Conservation (phyloP, 2,888 invertebrate species). For the Apodemia hepburni region DNA sequence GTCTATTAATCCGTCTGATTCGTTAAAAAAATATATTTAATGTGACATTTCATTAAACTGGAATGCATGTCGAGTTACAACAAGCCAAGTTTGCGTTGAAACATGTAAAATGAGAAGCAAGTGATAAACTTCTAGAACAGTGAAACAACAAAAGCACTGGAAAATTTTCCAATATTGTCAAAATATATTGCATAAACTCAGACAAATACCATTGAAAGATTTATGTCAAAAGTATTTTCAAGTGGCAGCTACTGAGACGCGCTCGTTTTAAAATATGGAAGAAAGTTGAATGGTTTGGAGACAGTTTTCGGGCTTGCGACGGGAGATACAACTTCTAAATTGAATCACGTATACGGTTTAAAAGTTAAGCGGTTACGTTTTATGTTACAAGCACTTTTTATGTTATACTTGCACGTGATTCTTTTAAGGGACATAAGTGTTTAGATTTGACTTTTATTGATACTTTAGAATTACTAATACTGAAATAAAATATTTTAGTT, state of each 20-base stretch:
- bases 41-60: background rate
- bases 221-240: constrained; percentile 39
- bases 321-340: constrained; percentile 71
- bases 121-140: constrained; percentile 16
- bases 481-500: too few relatives aligned
- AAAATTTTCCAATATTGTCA: constrained; percentile 20
- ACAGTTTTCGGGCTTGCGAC: constrained; percentile 61
- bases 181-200: constrained; percentile 21
- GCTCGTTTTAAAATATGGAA: constrained; percentile 58
- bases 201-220: constrained; percentile 33
- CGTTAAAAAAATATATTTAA: background rate
- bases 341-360: constrained; percentile 78
- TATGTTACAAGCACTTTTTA: constrained; percentile 68
- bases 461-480: too few relatives aligned
- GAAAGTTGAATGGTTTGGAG: constrained; percentile 62
- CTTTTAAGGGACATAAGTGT: constrained; percentile 32
- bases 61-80: background rate
- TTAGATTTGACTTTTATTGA: background rate
- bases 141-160: constrained; percentile 19
- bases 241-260: constrained; percentile 39
- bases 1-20: too few relatives aligned
- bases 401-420: constrained; percentile 65
- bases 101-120: constrained; percentile 4
- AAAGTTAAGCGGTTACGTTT: constrained; percentile 76
- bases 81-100: background rate